phyloP scores from a whole-genome alignment of 2,113 vertebrate genomes.

The Macrotis lagotis region DNA sequence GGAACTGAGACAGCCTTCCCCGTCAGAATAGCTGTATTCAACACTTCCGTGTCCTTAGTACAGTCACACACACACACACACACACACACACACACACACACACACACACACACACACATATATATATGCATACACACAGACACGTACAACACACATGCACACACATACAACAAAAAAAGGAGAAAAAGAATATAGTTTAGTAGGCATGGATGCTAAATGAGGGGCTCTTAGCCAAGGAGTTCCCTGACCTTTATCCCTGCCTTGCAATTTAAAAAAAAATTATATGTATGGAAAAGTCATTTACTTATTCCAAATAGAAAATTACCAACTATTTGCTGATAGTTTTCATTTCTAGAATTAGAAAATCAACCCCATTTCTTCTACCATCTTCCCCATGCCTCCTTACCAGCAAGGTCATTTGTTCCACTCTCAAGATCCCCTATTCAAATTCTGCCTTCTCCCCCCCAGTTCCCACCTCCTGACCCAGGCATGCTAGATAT shows the following conservation, averaged over 20 bases:
- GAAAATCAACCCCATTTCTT: neutral
- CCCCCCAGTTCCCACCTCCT: fast-evolving
- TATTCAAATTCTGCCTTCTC: neutral
- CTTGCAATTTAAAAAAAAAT: neutral
- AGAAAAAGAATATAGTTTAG: neutral
- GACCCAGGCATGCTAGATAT: neutral
- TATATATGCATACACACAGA: fast-evolving
- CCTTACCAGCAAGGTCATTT: neutral
- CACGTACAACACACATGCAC: neutral
- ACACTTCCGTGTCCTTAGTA: conserved; percentile 82
- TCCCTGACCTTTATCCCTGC: fast-evolving
- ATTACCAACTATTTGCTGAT: fast-evolving
- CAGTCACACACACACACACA: neutral
- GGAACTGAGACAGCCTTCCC: conserved; percentile 82
- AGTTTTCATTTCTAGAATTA: neutral
- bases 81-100: fast-evolving
- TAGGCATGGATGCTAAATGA: fast-evolving
- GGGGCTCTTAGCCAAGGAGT: fast-evolving
- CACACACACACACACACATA: neutral
- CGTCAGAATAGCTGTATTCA: conserved; percentile 86
- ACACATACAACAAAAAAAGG: fast-evolving
- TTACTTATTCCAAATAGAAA: too few species aligned
- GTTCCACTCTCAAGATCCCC: fast-evolving
- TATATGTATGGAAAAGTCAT: fast-evolving
- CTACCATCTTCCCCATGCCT: neutral